Conservation (phyloP, 2,797 vertebrate species). For the Tapera naevia region DNA sequence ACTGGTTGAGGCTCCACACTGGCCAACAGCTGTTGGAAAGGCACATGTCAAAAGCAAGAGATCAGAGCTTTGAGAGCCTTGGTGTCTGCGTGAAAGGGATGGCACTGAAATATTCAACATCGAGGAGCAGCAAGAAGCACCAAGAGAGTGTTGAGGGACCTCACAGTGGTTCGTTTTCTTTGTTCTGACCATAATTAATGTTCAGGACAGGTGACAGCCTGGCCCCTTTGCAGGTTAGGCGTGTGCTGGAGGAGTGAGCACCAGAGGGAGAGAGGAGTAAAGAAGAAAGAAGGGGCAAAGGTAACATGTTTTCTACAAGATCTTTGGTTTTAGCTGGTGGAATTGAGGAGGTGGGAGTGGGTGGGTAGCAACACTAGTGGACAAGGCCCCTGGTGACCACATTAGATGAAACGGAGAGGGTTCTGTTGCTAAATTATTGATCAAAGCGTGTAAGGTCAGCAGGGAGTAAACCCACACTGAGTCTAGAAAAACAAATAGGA, state of each 20-base stretch:
- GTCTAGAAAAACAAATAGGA: neutral
- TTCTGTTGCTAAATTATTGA: neutral
- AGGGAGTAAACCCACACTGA: neutral
- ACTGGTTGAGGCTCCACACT: neutral
- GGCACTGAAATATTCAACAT: neutral
- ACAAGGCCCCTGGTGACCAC: neutral
- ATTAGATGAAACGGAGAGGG: neutral
- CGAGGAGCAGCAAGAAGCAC: rapidly evolving
- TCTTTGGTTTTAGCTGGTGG: neutral
- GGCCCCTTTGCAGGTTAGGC: neutral
- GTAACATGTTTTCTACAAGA: neutral
- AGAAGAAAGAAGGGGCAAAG: neutral
- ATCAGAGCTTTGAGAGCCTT: neutral
- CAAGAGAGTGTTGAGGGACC: rapidly evolving
- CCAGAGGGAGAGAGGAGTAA: neutral
- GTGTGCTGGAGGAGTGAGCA: neutral
- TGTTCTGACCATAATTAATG: neutral
- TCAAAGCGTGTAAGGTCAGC: neutral
- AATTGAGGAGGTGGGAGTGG: neutral
- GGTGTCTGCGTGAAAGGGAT: neutral
- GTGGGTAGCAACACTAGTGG: neutral
- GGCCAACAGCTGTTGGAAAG: neutral
- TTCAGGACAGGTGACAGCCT: neutral
- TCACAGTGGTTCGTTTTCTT: neutral
- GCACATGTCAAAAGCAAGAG: neutral